phyloP scores from a whole-genome alignment of 64 coral and sea anemone genomes.

The Platygyra sinensis region DNA sequence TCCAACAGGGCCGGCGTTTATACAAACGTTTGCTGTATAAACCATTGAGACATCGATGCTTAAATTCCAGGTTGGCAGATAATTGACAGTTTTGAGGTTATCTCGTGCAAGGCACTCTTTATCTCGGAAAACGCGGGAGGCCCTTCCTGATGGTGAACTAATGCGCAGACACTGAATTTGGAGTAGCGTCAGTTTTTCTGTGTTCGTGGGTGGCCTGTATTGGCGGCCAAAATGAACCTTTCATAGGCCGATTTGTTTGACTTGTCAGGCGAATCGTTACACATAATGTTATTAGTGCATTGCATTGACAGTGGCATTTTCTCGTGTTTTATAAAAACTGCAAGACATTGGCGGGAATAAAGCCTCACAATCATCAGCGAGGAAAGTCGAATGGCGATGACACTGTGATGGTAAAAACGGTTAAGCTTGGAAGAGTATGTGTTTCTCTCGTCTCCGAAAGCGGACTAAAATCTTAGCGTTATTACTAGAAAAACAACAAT shows the following conservation, averaged over 20 bases:
- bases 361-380: too few relatives aligned
- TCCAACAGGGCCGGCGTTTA: slow-evolving; percentile 12
- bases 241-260: too few relatives aligned
- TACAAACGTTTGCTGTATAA: not conserved
- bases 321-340: too few relatives aligned
- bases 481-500: too few relatives aligned
- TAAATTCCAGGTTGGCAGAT: not conserved
- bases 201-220: slow-evolving; percentile 26
- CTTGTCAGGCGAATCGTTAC: not conserved
- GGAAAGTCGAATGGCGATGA: too few relatives aligned
- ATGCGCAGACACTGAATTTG: not conserved
- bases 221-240: not conserved
- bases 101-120: slow-evolving; percentile 25
- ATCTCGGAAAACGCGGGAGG: not conserved
- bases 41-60: not conserved
- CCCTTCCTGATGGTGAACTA: not conserved
- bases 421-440: too few relatives aligned
- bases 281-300: not conserved
- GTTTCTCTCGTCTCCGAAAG: too few relatives aligned
- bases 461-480: too few relatives aligned
- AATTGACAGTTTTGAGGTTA: not conserved
- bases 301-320: not conserved
- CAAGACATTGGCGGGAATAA: too few relatives aligned
- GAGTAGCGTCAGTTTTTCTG: not conserved
- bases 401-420: too few relatives aligned